Conservation (phyloP, 23 tunicate genomes). For the Trididemnum miniatum region DNA sequence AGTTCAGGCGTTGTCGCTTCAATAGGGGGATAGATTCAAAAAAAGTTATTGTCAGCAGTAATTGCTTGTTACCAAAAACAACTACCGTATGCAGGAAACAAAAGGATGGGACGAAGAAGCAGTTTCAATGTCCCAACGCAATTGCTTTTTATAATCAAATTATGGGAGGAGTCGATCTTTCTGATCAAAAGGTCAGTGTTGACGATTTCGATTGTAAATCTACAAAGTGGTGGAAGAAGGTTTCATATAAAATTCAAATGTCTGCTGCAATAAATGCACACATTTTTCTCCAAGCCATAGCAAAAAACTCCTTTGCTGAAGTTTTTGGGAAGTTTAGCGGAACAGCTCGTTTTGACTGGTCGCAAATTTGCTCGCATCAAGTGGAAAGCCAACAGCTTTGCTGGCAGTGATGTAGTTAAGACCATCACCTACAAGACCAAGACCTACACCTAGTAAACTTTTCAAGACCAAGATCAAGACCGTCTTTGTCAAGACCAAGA, state of each 20-base stretch:
- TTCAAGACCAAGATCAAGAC: too few relatives aligned
- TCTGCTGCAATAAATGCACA: slow-evolving; percentile 29
- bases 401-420: too few relatives aligned
- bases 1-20: slow-evolving; percentile 19
- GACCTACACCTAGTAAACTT: too few relatives aligned
- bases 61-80: slow-evolving; percentile 8
- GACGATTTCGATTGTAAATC: slow-evolving; percentile 18
- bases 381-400: slow-evolving; percentile 12
- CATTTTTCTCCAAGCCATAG: neutral
- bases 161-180: slow-evolving; percentile 21
- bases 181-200: slow-evolving; percentile 31
- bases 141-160: slow-evolving; percentile 18
- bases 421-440: too few relatives aligned
- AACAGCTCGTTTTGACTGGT: slow-evolving; percentile 22
- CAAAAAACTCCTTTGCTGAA: slow-evolving; percentile 22
- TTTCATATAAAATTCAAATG: slow-evolving; percentile 24
- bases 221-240: slow-evolving; percentile 19
- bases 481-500: too few relatives aligned
- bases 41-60: slow-evolving; percentile 25
- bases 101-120: slow-evolving; percentile 22
- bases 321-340: slow-evolving; percentile 15
- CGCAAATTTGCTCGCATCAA: slow-evolving; percentile 23
- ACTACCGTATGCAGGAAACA: slow-evolving; percentile 21
- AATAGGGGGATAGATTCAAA: slow-evolving; percentile 36
- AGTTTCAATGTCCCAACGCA: slow-evolving; percentile 31